phyloP scores from a whole-genome alignment of 2,797 vertebrate genomes.

The Limosa lapponica region DNA sequence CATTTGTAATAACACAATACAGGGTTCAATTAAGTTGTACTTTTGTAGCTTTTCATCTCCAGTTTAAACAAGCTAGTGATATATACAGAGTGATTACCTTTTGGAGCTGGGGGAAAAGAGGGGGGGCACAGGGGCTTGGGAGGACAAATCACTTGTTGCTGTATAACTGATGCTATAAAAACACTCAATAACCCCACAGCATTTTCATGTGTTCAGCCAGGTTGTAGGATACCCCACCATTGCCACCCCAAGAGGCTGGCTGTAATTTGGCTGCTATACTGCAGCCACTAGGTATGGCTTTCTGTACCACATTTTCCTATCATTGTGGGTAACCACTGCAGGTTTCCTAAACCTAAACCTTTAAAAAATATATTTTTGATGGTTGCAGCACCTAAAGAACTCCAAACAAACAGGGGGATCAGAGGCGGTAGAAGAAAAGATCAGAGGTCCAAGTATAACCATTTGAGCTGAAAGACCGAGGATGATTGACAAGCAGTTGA shows the following conservation, averaged over 20 bases:
- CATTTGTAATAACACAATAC: slow-evolving; percentile 71
- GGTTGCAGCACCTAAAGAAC: slow-evolving; percentile 17
- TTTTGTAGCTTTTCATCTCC: slow-evolving; percentile 70
- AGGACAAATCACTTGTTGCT: slow-evolving; percentile 36
- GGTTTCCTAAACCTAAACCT: not conserved
- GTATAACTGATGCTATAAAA: not conserved
- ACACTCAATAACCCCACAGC: not conserved
- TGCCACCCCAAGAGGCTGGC: not conserved
- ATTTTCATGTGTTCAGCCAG: not conserved
- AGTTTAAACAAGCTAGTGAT: slow-evolving; percentile 69
- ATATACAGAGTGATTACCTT: slow-evolving; percentile 56
- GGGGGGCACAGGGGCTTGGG: not conserved
- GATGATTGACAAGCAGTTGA: slow-evolving; percentile 65
- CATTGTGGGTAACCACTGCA: not conserved
- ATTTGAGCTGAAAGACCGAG: slow-evolving; percentile 37
- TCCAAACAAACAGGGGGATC: slow-evolving; percentile 40
- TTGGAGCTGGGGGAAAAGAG: not conserved
- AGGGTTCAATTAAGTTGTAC: slow-evolving; percentile 75
- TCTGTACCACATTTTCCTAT: not conserved
- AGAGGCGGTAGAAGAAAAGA: slow-evolving; percentile 10
- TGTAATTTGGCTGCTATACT: not conserved
- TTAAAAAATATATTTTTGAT: not conserved
- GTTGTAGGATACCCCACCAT: not conserved
- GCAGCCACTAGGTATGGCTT: not conserved
- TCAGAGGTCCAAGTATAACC: slow-evolving; percentile 47